Evolutionary conservation across 2,797 vertebrate genomes (phyloP), one percentile per base, ranked within the genome.

Genomic region (Acipenser oxyrinchus): DNA sequence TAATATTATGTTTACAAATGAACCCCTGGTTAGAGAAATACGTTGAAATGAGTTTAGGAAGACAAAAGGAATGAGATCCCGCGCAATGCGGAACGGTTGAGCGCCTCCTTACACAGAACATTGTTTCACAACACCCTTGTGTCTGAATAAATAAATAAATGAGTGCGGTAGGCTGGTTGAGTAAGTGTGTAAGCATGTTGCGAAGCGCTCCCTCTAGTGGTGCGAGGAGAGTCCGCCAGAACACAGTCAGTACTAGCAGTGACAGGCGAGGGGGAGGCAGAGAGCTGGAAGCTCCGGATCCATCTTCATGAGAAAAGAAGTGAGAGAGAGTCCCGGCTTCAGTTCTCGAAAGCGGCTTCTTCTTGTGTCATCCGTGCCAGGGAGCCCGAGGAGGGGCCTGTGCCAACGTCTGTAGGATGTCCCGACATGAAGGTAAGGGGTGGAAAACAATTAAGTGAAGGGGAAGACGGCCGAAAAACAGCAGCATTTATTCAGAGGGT

Each of bases 341-440:
- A 76, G 71, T 67, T 76, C 75, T 82, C 70, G 64, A 75, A 66
- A 79, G 72, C 82, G 73, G 83, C 72, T 67, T 74, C 74, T 71
- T 74, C 70, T 79, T 79, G 72, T 70, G 72, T 78, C 73, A 70
- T 78, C 70, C 75, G 81, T 79, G 70, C 82, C 77, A 80, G 86
- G 83, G 87, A 88, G 86, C 85, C 88, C 88, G 74, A 77, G 82
- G 84, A 85, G 67, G 75, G 83, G 87, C 83, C 86, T 83, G 86
- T 72, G 83, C 76, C 75, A 76, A 76, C 79, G 82, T 80, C 80
- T 86, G 81, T 92, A 97, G 93, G 93, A 95, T 96, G 94, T 96
- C 93, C 94, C 93, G 93, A 92, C 93, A 95, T 94, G 94, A 95
- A 93, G 94, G 94, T 95, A 89, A 84, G 90, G 83, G 70, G 69